Evolutionary conservation across 2,888 invertebrate species (phyloP).

Genomic region (Sturmia bella): DNA sequence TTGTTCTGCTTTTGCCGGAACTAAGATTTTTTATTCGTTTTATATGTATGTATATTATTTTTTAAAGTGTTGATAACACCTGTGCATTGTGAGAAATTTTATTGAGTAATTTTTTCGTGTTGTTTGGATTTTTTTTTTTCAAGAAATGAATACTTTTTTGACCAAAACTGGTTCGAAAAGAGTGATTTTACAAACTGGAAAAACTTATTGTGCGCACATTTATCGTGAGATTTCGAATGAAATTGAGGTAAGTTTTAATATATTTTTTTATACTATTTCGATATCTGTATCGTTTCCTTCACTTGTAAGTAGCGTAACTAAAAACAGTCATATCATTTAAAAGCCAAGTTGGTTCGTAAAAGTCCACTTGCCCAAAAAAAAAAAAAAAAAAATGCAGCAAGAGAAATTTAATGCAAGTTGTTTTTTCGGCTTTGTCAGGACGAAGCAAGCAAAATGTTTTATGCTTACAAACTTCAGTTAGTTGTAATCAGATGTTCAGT

Average conservation of each 20-base stretch:
- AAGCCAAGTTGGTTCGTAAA: too few species aligned
- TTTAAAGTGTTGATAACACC: conserved; percentile 58
- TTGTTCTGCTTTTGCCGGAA: conserved; percentile 57
- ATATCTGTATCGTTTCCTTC: not conserved
- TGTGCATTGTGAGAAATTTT: conserved; percentile 62
- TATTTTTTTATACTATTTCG: not conserved
- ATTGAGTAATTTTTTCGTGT: conserved; percentile 29
- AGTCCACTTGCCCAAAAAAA: too few species aligned
- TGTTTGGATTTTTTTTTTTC: conserved; percentile 59
- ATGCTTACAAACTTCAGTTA: too few species aligned
- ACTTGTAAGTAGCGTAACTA: too few species aligned
- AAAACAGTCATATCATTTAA: too few species aligned
- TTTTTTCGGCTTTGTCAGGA: too few species aligned
- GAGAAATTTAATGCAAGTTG: too few species aligned
- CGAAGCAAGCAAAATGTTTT: too few species aligned
- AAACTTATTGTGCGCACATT: conserved; percentile 63
- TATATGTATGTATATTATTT: conserved; percentile 7
- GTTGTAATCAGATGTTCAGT: too few species aligned
- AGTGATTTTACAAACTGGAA: conserved; percentile 69
- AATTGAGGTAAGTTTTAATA: conserved; percentile 73
- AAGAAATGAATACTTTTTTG: conserved; percentile 74
- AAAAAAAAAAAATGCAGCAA: too few species aligned
- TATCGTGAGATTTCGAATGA: conserved; percentile 68
- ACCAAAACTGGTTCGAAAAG: conserved; percentile 72
- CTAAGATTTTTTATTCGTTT: conserved; percentile 52